phyloP scores from a whole-genome alignment of 37 sponge, comb jelly and placozoan species.

The Spongia lamella region DNA sequence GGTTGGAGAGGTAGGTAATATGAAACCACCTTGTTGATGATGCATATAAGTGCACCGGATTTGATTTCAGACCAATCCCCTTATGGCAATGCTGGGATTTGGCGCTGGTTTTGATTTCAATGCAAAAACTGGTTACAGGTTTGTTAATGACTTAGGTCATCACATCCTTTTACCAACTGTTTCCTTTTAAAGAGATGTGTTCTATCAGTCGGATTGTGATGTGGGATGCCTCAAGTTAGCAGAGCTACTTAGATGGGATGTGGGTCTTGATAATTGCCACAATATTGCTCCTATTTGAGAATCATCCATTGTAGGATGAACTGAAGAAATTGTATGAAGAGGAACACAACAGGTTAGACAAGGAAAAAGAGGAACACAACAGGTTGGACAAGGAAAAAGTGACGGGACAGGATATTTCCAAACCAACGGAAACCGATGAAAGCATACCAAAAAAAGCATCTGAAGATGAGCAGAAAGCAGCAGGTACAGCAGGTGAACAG shows the following conservation, averaged over 20 bases:
- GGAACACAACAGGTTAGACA: slow-evolving; percentile 22
- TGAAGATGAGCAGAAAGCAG: background rate
- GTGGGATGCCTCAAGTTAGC: slow-evolving; percentile 78
- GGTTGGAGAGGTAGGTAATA: slow-evolving; percentile 67
- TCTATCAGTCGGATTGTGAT: slow-evolving; percentile 75
- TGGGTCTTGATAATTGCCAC: background rate
- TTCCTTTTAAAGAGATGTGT: slow-evolving; percentile 70
- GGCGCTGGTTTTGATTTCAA: slow-evolving; percentile 79
- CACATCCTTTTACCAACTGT: background rate
- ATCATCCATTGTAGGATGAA: slow-evolving; percentile 25
- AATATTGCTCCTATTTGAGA: background rate
- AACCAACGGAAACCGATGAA: background rate
- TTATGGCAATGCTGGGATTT: slow-evolving; percentile 66
- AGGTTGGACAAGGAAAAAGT: background rate
- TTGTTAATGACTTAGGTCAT: background rate
- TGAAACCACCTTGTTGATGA: background rate
- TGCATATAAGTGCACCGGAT: background rate
- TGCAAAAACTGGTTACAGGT: slow-evolving; percentile 71
- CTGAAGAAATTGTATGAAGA: slow-evolving; percentile 12
- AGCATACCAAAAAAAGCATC: too few relatives aligned
- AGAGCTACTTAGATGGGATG: slow-evolving; percentile 80
- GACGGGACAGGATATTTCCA: background rate
- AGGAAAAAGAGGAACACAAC: background rate
- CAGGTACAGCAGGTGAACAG: background rate
- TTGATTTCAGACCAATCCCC: slow-evolving; percentile 37